Conservation (phyloP, 1,140 invertebrate species). For the Fopius arisanus region DNA sequence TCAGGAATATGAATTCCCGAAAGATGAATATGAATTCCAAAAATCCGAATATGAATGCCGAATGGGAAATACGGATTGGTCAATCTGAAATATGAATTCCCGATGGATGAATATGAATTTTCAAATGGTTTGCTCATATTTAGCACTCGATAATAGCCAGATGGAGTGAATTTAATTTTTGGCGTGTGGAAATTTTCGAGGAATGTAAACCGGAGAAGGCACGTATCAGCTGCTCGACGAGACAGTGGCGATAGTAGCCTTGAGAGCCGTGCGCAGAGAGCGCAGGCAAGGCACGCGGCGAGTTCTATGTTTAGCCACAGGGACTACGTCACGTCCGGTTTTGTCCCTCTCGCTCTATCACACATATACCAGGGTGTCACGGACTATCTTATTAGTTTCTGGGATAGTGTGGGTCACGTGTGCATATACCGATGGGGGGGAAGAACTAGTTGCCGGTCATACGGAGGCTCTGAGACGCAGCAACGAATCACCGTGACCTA, state of each 20-base stretch:
- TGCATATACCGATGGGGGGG: neutral
- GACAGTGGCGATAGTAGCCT: constrained; percentile 26
- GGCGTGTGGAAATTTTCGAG: too few species aligned
- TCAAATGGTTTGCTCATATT: too few species aligned
- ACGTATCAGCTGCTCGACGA: constrained; percentile 18
- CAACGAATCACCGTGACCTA: constrained; percentile 12
- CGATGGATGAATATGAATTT: too few species aligned
- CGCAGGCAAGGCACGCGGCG: neutral
- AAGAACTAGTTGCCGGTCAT: neutral
- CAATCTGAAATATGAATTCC: too few species aligned
- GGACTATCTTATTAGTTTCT: neutral
- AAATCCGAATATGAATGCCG: too few species aligned
- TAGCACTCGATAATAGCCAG: too few species aligned
- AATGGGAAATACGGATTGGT: too few species aligned
- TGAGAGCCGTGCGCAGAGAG: constrained; percentile 24
- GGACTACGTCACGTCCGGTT: constrained; percentile 10
- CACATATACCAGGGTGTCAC: neutral
- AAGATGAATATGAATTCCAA: too few species aligned
- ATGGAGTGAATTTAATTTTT: too few species aligned
- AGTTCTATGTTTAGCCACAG: constrained; percentile 14
- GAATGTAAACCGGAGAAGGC: constrained; percentile 9
- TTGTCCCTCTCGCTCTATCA: neutral
- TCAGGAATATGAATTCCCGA: too few species aligned
- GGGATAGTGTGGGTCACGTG: neutral
- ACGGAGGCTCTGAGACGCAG: neutral